A percentile compares a stretch with the other conserved stretches of the same genome.
These are phyloP conservation scores for Seladonia tumulorum DNA, from an alignment of 2,888 invertebrate genomes.

Conservation along the genomic window DNA sequence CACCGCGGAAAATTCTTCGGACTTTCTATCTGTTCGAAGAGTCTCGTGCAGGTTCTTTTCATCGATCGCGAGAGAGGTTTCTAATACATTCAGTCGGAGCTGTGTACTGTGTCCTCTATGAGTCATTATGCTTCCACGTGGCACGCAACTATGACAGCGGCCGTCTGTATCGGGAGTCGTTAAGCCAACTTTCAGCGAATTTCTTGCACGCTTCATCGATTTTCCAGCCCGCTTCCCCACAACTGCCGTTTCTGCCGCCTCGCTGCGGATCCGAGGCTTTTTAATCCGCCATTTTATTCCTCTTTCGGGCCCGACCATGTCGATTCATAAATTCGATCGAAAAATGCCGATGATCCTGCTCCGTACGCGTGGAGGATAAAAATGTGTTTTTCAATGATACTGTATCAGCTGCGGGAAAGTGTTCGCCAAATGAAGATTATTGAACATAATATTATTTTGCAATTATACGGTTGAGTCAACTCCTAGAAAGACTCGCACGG, in stretches of 20 bases:
- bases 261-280: neutral
- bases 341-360: neutral
- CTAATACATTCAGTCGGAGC: neutral
- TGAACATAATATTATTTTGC: too few species aligned
- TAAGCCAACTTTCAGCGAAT: slow-evolving; percentile 6
- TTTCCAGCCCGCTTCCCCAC: neutral
- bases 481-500: too few species aligned
- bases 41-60: neutral
- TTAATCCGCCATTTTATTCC: slow-evolving; percentile 9
- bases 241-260: neutral
- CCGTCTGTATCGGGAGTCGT: neutral
- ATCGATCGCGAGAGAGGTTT: slow-evolving; percentile 15
- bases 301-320: neutral
- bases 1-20: neutral
- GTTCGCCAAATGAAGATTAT: too few species aligned
- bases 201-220: slow-evolving; percentile 11
- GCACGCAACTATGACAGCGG: neutral
- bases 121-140: slow-evolving; percentile 14
- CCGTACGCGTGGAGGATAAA: neutral
- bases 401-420: neutral
- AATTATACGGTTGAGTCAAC: too few species aligned
- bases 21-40: neutral
- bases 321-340: neutral
- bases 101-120: neutral
- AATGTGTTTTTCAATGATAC: neutral